Conservation (phyloP, 2,113 vertebrate genomes). For the Amblyornis subalaris region DNA sequence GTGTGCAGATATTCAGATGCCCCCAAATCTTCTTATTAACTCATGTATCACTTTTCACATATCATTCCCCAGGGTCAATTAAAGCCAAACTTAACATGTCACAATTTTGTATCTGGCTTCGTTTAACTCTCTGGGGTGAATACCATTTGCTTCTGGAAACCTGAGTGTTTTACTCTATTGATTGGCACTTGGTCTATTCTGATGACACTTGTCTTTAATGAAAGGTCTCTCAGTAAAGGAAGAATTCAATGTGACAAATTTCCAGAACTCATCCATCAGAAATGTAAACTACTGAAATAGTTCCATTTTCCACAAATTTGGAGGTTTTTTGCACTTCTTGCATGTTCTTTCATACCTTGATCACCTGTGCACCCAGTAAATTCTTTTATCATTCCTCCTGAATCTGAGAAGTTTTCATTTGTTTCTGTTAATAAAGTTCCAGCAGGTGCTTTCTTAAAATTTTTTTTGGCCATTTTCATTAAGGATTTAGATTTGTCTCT, state of each 20-base stretch:
- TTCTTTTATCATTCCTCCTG: neutral
- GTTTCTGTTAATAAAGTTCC: neutral
- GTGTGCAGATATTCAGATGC: neutral
- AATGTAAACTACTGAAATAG: neutral
- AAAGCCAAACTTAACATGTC: neutral
- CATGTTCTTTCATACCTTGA: neutral
- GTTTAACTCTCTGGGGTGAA: neutral
- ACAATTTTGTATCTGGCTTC: neutral
- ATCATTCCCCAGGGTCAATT: neutral
- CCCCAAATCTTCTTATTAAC: neutral
- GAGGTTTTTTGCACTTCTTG: neutral
- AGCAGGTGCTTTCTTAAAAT: neutral
- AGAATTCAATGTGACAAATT: neutral
- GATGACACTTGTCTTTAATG: neutral
- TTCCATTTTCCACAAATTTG: neutral
- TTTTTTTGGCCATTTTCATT: neutral
- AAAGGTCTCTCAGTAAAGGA: neutral
- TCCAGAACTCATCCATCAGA: neutral
- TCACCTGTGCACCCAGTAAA: accelerated
- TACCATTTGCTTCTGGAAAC: neutral
- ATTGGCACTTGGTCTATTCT: neutral
- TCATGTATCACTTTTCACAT: neutral
- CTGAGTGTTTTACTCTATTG: neutral
- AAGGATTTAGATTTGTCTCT: neutral
- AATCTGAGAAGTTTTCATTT: neutral